Base-by-base conservation (phyloP, 2,113 vertebrate species). In the Chlamydotis undulata region DNA sequence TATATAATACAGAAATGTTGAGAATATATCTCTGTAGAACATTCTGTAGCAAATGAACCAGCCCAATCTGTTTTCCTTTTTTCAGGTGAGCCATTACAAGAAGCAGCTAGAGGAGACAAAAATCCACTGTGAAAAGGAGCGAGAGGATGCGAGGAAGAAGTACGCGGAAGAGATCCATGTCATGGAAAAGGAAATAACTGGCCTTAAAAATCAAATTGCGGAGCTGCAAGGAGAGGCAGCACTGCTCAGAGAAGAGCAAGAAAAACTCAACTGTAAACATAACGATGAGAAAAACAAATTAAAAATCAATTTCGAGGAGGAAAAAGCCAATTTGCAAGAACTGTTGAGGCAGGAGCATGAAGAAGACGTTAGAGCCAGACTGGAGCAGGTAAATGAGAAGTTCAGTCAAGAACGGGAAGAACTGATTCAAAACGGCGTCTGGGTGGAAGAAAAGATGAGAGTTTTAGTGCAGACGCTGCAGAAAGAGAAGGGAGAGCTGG, bases 321-420 rank as follows among this genome's bases (percentile, higher is more conserved):
- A 99, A 49, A 97, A 97, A 82, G 81, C 97, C 74, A 97, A 53
- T 14, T 83, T 99, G 60, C 97, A 93, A 93, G 98, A 98, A 41
- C 92, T 98, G 13, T 49, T 96, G 63, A 83, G 95, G 70, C 80
- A 98, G 71, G 95, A 98, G 21, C 98, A 98, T 0, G 98, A 98
- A 59, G 92, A 49, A 6, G 97, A 79, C 0, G 90, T 98, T 19
- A 91, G 97, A 50, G 97, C 98, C 83, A 97, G 97, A 1, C 22
- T 99, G 94, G 97, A 97, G 69, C 97, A 98, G 94, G 91, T 96
- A 5, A 97, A 92, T 0, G 65, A 96, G 33, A 95, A 94, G 61
- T 99, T 99, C 56, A 52, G 88, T 3, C 97, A 85, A 12, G 99
- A 99, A 81, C 98, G 97, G 82, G 98, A 98, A 25, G 96, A 94